A percentile compares a stretch with the other conserved stretches of the same genome.
Evolutionary conservation across 2,113 vertebrate species (phyloP).

Genomic region (Azemiops feae): DNA sequence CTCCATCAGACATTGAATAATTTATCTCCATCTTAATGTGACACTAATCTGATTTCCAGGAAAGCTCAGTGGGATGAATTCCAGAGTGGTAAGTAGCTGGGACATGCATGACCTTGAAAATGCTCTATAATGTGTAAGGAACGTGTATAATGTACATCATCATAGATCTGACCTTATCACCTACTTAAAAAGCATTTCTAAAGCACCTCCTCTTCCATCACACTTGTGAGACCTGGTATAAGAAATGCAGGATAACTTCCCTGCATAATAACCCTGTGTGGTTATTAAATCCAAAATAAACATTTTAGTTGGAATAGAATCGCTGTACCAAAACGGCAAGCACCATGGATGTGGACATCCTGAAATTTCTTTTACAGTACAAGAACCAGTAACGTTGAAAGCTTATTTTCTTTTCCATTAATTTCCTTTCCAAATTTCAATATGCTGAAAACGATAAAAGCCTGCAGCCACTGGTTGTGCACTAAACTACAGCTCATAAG

Average conservation of each 20-base stretch:
- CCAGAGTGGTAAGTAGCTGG: background rate
- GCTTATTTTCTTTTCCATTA: background rate
- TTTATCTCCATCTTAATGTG: background rate
- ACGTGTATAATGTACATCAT: background rate
- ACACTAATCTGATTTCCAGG: background rate
- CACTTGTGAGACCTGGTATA: background rate
- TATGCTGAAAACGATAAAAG: background rate
- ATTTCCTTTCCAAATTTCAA: background rate
- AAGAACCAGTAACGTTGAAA: background rate
- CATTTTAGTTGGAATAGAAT: background rate
- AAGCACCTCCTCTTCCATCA: background rate
- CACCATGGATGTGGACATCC: background rate
- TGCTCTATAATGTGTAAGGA: background rate
- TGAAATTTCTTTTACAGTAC: background rate
- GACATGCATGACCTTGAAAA: background rate
- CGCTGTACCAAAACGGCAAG: background rate
- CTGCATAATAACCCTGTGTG: background rate
- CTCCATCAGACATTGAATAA: background rate
- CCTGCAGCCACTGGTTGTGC: background rate
- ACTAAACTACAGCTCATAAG: background rate
- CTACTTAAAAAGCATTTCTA: background rate
- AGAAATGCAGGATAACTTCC: background rate
- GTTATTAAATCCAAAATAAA: background rate
- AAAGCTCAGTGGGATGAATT: background rate
- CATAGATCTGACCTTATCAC: background rate